Conservation (phyloP, 2,797 vertebrate species). For the Cephalopachus bancanus region DNA sequence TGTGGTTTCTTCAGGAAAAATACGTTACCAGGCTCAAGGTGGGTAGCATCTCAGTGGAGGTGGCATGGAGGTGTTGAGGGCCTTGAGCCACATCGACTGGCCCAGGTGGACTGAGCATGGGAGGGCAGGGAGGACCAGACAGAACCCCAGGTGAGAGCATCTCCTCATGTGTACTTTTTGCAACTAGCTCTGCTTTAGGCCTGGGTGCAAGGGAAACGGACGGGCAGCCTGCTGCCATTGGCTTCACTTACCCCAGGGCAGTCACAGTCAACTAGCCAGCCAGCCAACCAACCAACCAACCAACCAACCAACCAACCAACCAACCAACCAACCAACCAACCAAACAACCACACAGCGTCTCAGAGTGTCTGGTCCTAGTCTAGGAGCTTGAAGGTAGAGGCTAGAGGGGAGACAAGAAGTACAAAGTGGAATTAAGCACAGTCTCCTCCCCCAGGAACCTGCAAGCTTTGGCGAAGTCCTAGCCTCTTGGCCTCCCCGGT, state of each 20-base stretch:
- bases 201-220: too few species aligned
- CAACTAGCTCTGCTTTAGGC: not conserved
- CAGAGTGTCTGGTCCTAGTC: not conserved
- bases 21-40: not conserved
- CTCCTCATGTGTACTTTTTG: not conserved
- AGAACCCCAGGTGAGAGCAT: not conserved
- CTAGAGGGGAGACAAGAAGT: not conserved
- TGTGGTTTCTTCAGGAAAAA: not conserved
- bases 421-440: not conserved
- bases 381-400: not conserved
- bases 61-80: not conserved
- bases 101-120: accelerated
- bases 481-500: not conserved
- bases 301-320: not conserved
- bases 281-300: not conserved
- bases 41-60: not conserved
- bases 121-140: not conserved
- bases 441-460: not conserved
- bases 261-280: not conserved
- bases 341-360: not conserved
- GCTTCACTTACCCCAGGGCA: not conserved
- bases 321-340: not conserved
- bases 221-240: not conserved
- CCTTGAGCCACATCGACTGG: not conserved
- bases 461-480: accelerated